Conservation (phyloP, 2,113 vertebrate genomes). For the Columba livia region DNA sequence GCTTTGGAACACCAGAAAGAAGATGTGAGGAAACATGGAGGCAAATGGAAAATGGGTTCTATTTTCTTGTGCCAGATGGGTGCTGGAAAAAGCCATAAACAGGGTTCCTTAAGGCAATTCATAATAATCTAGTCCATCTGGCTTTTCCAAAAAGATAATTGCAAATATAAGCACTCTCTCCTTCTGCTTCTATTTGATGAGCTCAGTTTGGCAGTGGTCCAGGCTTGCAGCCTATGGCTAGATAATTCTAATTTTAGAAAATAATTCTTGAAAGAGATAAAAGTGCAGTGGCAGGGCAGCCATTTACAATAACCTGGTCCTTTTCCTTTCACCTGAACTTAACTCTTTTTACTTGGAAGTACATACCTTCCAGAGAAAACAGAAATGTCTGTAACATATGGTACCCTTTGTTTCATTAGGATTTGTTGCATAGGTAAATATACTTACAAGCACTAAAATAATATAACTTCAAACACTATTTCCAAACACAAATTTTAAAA, state of each 20-base stretch:
- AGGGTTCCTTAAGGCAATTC: slow-evolving; percentile 51
- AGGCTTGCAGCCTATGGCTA: slow-evolving; percentile 41
- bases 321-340: slow-evolving; percentile 18
- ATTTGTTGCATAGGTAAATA: not conserved
- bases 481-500: not conserved
- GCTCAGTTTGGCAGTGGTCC: slow-evolving; percentile 25
- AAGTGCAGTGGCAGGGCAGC: not conserved
- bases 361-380: not conserved
- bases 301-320: not conserved
- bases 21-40: not conserved
- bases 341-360: not conserved
- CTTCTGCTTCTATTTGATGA: slow-evolving; percentile 44
- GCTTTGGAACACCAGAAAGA: not conserved
- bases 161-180: slow-evolving; percentile 46
- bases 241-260: slow-evolving; percentile 49
- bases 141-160: slow-evolving; percentile 60
- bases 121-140: slow-evolving; percentile 54
- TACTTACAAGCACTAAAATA: not conserved
- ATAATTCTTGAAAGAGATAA: slow-evolving; percentile 40
- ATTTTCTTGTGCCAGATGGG: slow-evolving; percentile 26
- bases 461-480: not conserved
- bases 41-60: slow-evolving; percentile 11
- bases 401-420: not conserved
- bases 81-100: slow-evolving; percentile 41
- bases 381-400: not conserved